A percentile compares a stretch with the other conserved stretches of the same genome.
These are phyloP conservation scores for Stegostoma tigrinum DNA, from an alignment of 2,113 vertebrate species.

Conservation along the genomic window DNA sequence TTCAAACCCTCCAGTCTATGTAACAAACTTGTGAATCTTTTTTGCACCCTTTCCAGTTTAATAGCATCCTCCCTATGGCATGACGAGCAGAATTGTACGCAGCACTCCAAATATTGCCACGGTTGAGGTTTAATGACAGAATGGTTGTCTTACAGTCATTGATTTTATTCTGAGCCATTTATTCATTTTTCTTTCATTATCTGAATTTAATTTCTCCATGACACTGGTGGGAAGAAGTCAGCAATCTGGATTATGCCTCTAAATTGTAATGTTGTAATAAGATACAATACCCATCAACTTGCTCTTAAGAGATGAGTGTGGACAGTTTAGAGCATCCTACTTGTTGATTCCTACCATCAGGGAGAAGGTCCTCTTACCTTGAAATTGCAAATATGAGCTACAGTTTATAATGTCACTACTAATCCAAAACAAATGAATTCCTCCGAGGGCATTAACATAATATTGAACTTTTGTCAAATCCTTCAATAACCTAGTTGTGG, in stretches of 20 bases:
- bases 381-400: no score
- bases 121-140: not conserved
- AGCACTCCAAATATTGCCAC: no score
- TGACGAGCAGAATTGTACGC: no score
- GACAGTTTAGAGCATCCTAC: not conserved
- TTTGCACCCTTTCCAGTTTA: no score
- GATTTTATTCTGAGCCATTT: not conserved
- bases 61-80: no score
- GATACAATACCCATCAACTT: not conserved
- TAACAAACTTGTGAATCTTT: no score
- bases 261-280: not conserved
- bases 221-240: not conserved
- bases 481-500: not conserved
- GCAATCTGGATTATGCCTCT: not conserved
- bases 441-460: no score
- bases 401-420: no score
- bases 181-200: not conserved
- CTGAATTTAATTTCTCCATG: not conserved
- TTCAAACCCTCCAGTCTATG: no score
- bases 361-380: not conserved
- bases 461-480: no score
- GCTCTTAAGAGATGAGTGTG: not conserved
- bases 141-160: no score
- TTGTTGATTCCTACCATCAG: not conserved
- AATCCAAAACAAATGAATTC: no score